phyloP scores from a whole-genome alignment of 2,797 vertebrate genomes.

The Poeciliopsis turneri region DNA sequence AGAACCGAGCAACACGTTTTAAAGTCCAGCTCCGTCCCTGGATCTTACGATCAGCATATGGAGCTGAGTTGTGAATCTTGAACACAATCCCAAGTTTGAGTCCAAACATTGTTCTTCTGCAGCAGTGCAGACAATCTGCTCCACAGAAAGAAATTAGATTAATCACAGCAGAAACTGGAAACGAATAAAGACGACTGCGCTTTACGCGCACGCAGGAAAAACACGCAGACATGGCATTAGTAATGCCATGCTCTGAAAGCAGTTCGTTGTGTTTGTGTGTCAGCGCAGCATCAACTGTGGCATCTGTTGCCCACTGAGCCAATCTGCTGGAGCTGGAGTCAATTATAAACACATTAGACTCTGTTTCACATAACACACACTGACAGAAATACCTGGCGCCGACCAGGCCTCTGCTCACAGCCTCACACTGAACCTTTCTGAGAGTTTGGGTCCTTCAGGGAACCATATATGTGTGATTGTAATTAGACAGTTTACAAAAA shows the following conservation, averaged over 20 bases:
- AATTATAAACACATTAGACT: slow-evolving; percentile 80
- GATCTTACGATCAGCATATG: neutral
- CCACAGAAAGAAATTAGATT: slow-evolving; percentile 25
- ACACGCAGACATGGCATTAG: slow-evolving; percentile 16
- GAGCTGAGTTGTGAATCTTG: slow-evolving; percentile 2
- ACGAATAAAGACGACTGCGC: slow-evolving; percentile 6
- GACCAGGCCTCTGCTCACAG: slow-evolving; percentile 17
- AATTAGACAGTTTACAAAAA: neutral
- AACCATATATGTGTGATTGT: neutral
- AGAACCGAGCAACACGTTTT: neutral
- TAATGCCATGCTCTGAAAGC: neutral
- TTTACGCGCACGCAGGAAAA: neutral
- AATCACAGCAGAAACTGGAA: slow-evolving; percentile 17
- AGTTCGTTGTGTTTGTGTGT: slow-evolving; percentile 13
- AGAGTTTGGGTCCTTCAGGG: neutral
- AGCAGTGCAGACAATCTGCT: slow-evolving; percentile 17
- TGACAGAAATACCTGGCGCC: slow-evolving; percentile 65
- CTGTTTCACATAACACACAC: slow-evolving; percentile 66
- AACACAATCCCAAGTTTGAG: slow-evolving; percentile 8
- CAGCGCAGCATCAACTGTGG: slow-evolving; percentile 57
- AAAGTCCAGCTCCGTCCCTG: neutral
- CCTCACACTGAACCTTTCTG: neutral
- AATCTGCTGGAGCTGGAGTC: slow-evolving; percentile 70
- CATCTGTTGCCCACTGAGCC: slow-evolving; percentile 73
- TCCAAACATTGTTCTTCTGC: slow-evolving; percentile 6